Base-by-base conservation (phyloP, 1,140 invertebrate genomes). In the Homarus americanus region DNA sequence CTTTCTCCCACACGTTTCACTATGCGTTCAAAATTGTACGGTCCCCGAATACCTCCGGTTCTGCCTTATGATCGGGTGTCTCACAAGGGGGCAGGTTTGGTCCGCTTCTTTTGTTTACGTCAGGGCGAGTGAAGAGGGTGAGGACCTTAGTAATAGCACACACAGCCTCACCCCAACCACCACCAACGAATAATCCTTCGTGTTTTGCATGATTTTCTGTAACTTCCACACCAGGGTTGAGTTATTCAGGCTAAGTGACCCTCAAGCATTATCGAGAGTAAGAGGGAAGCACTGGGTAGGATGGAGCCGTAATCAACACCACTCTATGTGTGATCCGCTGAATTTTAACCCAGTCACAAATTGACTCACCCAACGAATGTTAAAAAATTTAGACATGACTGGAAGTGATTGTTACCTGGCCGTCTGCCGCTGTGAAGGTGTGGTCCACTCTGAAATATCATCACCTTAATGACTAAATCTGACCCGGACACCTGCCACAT, bases 311-410 rank as follows among this genome's bases (percentile, higher is more conserved):
- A 69, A 69, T 28, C 49, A 24, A n/a, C 49, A 17, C 53, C 4
- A 2, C 49, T 63, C 49, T 28, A 2, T 17, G 69, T 32, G 69
- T 32, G 40, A 20, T 20, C 36, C 10, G 79, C 41, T 40, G 10
- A 73, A 49, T 75, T n/a, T 49, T 12, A 28, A 32, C 69, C 12
- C 82, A 38, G n/a, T 49, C 78, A 87, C 84, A 83, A 78, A 88
- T 78, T 90, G 80, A 49, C 80, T 90, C 79, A 28, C 9, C 80
- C 80, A 36, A 32, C 69, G 87, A 63, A 34, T 15, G 66, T 32
- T 90, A 89, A 90, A 76, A 76, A 72, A 90, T 90, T 90, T 58
- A 63, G 73, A 90, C 87, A 90, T 76, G 87, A 83, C 66, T 76
- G 32, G 72, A 83, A 83, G 87, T 90, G 87, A 90, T 90, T 90